These are phyloP conservation scores for Atrichornis clamosus DNA, from an alignment of 2,113 vertebrate genomes.

Conservation along the genomic window DNA sequence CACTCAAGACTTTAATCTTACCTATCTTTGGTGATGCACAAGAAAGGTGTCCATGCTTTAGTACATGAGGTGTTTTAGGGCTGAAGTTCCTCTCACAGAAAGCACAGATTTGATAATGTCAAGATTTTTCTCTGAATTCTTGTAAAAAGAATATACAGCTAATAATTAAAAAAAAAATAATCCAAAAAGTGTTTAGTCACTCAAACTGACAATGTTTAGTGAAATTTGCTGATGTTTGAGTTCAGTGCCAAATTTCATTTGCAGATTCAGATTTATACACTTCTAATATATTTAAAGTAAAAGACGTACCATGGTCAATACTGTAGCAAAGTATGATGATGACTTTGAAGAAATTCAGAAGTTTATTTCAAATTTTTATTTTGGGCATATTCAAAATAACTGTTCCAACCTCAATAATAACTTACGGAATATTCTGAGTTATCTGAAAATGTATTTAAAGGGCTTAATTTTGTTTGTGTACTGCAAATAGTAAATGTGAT, in stretches of 20 bases:
- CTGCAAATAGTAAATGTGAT: background rate
- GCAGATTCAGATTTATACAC: background rate
- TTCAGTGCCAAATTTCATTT: background rate
- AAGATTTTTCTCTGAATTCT: background rate
- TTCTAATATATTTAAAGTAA: background rate
- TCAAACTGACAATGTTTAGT: background rate
- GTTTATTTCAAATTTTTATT: background rate
- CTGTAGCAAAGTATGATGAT: background rate
- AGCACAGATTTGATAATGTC: background rate
- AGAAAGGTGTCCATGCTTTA: background rate
- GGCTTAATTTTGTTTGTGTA: background rate
- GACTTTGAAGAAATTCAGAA: background rate
- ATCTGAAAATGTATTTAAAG: background rate
- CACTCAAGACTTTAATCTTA: background rate
- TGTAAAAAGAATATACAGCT: background rate
- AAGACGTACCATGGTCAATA: background rate
- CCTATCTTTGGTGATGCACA: background rate
- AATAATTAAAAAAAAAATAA: background rate
- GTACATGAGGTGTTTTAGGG: background rate
- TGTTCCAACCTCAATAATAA: background rate
- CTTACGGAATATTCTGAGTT: background rate
- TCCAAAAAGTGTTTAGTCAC: background rate
- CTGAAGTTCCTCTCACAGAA: background rate
- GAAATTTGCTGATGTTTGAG: background rate
- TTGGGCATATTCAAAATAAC: background rate